phyloP scores from a whole-genome alignment of 2,797 vertebrate species.

The Sebastes taczanowskii region DNA sequence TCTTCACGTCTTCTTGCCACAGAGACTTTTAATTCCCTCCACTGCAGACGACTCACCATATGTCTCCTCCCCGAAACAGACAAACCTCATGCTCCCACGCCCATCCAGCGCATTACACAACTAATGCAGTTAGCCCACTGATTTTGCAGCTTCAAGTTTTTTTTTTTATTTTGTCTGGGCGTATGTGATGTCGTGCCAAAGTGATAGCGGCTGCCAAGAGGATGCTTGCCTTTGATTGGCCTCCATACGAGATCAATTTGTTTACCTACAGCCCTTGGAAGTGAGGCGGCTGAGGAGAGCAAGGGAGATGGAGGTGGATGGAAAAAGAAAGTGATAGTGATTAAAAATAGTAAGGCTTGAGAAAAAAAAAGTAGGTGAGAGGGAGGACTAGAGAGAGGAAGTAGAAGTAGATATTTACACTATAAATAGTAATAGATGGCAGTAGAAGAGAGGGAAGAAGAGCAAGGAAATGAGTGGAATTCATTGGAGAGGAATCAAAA shows the following conservation, averaged over 20 bases:
- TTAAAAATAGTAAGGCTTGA: constrained; percentile 31
- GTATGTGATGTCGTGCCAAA: constrained; percentile 43
- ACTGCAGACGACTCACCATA: constrained; percentile 41
- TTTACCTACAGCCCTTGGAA: constrained; percentile 54
- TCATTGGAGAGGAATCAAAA: constrained; percentile 1
- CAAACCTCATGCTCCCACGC: constrained; percentile 35
- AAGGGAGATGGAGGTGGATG: not conserved
- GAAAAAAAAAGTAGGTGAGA: constrained; percentile 2
- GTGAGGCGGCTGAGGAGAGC: constrained; percentile 15
- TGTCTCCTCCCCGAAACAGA: constrained; percentile 44
- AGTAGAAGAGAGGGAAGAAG: not conserved
- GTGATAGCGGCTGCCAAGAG: constrained; percentile 37
- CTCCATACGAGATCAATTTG: constrained; percentile 49
- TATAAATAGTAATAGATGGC: constrained; percentile 37
- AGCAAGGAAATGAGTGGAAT: not conserved
- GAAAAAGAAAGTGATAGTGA: not conserved
- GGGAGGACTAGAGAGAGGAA: constrained; percentile 11
- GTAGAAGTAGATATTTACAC: not conserved
- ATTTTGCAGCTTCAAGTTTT: constrained; percentile 32
- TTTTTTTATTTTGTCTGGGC: not conserved
- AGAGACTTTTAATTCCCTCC: constrained; percentile 53
- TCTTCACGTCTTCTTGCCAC: constrained; percentile 40
- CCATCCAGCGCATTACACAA: constrained; percentile 39
- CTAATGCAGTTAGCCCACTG: constrained; percentile 47
- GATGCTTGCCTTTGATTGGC: constrained; percentile 63